Conservation (phyloP, 1,140 invertebrate genomes). For the Neuroterus valhalla region DNA sequence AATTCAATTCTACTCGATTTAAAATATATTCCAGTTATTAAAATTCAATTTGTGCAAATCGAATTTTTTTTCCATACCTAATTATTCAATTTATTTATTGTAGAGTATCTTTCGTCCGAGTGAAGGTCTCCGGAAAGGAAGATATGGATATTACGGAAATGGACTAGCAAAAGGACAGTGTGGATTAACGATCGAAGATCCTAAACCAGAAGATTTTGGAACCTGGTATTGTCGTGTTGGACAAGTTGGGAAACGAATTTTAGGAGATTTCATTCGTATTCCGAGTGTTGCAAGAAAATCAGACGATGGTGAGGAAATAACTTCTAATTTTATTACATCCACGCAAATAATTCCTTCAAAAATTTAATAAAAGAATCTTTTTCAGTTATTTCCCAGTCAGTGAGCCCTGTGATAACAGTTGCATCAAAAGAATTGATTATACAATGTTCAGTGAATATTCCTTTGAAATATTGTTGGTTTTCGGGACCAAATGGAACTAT, state of each 20-base stretch:
- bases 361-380: too few relatives aligned
- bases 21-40: too few relatives aligned
- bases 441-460: neutral
- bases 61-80: neutral
- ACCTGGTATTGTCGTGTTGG: neutral
- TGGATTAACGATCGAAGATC: slow-evolving; percentile 32
- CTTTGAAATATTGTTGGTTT: slow-evolving; percentile 9
- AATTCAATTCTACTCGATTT: too few relatives aligned
- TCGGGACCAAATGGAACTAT: slow-evolving; percentile 7
- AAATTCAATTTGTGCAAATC: too few relatives aligned
- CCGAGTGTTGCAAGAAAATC: neutral
- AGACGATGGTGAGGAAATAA: neutral
- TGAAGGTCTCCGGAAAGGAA: slow-evolving; percentile 39
- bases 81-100: neutral
- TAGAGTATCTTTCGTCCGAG: slow-evolving; percentile 30
- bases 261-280: neutral
- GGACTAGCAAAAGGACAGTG: slow-evolving; percentile 35
- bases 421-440: neutral
- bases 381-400: neutral
- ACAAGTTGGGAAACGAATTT: neutral
- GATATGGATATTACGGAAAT: slow-evolving; percentile 41
- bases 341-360: too few relatives aligned
- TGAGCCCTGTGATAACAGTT: neutral
- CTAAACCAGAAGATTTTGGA: neutral
- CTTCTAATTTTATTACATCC: too few relatives aligned